A percentile compares a stretch with the other conserved stretches of the same genome.
Evolutionary conservation across 2,888 invertebrate genomes (phyloP).

Genomic region (Polia nebulosa): DNA sequence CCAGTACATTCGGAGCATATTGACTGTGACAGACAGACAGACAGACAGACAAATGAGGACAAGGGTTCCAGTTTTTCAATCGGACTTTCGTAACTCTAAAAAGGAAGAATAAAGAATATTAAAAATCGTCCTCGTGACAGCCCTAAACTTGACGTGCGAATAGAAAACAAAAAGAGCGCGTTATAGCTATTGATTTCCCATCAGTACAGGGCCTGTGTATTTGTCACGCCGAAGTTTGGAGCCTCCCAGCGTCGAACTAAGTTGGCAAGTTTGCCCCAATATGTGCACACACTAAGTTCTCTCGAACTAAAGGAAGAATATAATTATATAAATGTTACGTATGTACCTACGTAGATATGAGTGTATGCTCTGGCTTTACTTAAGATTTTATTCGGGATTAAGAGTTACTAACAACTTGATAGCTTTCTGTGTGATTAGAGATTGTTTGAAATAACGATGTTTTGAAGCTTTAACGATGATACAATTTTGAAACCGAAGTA

Average conservation of each 20-base stretch:
- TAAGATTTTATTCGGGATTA: slow-evolving; percentile 35
- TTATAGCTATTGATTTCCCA: slow-evolving; percentile 78
- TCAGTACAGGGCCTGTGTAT: slow-evolving; percentile 75
- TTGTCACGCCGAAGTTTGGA: slow-evolving; percentile 79
- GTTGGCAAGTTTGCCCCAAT: slow-evolving; percentile 63
- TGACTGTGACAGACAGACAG: too few relatives aligned
- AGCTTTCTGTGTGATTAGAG: slow-evolving; percentile 8
- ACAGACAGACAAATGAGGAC: too few relatives aligned
- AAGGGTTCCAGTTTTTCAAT: too few relatives aligned
- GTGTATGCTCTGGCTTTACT: slow-evolving; percentile 19
- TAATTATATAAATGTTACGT: too few relatives aligned
- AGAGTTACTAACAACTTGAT: slow-evolving; percentile 18
- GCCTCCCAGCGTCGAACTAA: slow-evolving; percentile 58
- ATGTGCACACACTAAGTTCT: slow-evolving; percentile 60
- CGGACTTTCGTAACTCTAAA: too few relatives aligned
- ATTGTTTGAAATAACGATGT: background rate
- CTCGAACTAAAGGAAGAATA: slow-evolving; percentile 46
- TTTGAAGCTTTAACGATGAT: background rate
- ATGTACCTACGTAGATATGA: background rate
- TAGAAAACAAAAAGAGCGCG: slow-evolving; percentile 57
- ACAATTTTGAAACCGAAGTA: background rate
- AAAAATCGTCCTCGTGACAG: slow-evolving; percentile 4
- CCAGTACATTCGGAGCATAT: too few relatives aligned
- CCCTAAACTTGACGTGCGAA: slow-evolving; percentile 26
- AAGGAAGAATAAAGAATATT: background rate